These are phyloP conservation scores for Drosophila bocqueti DNA, from an alignment of 1,140 invertebrate species.

Conservation along the genomic window DNA sequence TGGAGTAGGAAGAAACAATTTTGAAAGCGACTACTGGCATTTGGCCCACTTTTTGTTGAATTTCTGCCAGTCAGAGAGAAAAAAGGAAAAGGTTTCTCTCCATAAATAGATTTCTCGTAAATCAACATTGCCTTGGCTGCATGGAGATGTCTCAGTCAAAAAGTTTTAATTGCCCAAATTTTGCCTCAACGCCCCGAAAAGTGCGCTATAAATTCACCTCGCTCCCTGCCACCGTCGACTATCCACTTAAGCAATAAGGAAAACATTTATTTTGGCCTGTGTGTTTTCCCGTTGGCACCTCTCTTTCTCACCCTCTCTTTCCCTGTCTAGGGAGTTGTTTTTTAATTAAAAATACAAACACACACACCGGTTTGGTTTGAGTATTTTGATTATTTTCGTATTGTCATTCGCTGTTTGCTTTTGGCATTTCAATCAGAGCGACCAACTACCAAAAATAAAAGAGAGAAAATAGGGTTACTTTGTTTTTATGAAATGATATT, in stretches of 20 bases:
- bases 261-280: slow-evolving; percentile 29
- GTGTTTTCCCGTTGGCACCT: slow-evolving; percentile 14
- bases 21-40: slow-evolving; percentile 18
- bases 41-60: slow-evolving; percentile 37
- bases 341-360: slow-evolving; percentile 74
- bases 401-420: slow-evolving; percentile 55
- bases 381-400: slow-evolving; percentile 71
- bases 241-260: slow-evolving; percentile 40
- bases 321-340: slow-evolving; percentile 33
- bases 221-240: neutral
- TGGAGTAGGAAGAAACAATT: slow-evolving; percentile 7
- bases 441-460: slow-evolving; percentile 20
- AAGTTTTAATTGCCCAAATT: slow-evolving; percentile 50
- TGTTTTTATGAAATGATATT: neutral
- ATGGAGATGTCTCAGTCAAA: slow-evolving; percentile 11
- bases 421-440: slow-evolving; percentile 37
- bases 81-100: neutral
- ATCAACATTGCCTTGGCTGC: slow-evolving; percentile 20
- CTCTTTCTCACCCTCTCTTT: neutral
- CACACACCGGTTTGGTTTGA: neutral
- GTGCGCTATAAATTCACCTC: slow-evolving; percentile 27
- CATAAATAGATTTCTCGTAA: slow-evolving; percentile 42
- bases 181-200: slow-evolving; percentile 23
- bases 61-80: neutral
- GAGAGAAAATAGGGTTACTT: neutral